Base-by-base conservation (phyloP, 2,797 vertebrate genomes). In the Notamacropus eugenii region DNA sequence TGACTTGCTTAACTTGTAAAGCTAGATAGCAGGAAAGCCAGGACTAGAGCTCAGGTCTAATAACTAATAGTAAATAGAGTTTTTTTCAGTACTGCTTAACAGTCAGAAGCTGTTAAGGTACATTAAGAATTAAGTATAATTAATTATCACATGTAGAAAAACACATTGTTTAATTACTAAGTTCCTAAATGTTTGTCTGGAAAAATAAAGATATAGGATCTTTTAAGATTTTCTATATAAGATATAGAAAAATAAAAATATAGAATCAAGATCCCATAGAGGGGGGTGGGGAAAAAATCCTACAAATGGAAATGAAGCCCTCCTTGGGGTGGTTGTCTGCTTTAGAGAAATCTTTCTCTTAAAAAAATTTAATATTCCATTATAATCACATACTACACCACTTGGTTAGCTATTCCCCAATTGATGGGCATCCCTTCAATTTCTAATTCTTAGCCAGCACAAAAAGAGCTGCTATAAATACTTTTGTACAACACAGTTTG, bases 181-280 rank as follows among this genome's bases (percentile, higher is more conserved):
- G 95, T 31, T 59, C 10, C 58, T 62, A 62, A 62, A 34, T 62
- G 9, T 62, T 94, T 95, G 50, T 97, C 55, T 87, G 92, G 95
- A 96, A 58, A 91, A 94, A 91, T 67, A 59, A 94, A 9, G 50
- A 52, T 52, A 52, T 52, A 52, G 52, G 52, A 52, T 52, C 52
- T 52, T 52, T 52, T 52, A 52, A 52, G 52, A 52, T 52, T 52
- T 52, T 52, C 52, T 52, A 52, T 52, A 52, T 52, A 52, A 52
- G 52, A 52, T 52, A 52, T 52, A 52, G 52, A 52, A 52, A 52
- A 52, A 52, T 52, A 9, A 52, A 52, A 52, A 52, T 52, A 52
- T 52, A 52, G 6, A 3, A 52, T 52, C n/a, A 93, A 94, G 10
- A 90, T 82, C 11, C 58, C 31, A 34, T 58, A 62, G 58, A 13